Conservation (phyloP, 2,888 invertebrate genomes). For the Clusia tigrina region DNA sequence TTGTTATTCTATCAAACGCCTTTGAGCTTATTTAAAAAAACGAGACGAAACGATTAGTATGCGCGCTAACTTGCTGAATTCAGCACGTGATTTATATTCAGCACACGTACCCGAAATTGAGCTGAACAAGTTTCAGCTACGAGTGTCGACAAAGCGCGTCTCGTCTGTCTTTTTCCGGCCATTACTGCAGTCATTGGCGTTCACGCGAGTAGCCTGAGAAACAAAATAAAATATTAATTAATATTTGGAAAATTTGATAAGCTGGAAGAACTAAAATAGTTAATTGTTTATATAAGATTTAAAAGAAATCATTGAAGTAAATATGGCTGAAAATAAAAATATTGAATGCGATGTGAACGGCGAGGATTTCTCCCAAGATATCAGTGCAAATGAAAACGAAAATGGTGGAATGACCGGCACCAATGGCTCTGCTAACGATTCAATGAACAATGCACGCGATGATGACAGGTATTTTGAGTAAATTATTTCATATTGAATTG, state of each 20-base stretch:
- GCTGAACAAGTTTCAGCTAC: constrained; percentile 49
- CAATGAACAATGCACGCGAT: constrained; percentile 71
- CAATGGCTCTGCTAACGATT: constrained; percentile 51
- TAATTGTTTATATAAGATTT: constrained; percentile 25
- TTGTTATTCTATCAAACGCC: no score
- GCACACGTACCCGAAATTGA: neutral
- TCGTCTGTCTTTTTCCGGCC: constrained; percentile 63
- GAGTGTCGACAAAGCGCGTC: constrained; percentile 32
- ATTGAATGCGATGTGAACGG: constrained; percentile 76
- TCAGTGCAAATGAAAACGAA: constrained; percentile 68
- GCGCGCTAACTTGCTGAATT: neutral
- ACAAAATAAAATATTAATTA: neutral
- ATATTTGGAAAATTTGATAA: constrained; percentile 33
- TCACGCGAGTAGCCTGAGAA: constrained; percentile 49
- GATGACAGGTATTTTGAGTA: constrained; percentile 74
- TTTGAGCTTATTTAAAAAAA: neutral
- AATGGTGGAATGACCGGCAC: constrained; percentile 68
- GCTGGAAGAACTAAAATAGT: no score
- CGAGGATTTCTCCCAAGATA: constrained; percentile 82
- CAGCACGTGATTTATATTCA: constrained; percentile 7
- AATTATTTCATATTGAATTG: constrained; percentile 9
- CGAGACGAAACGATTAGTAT: neutral
- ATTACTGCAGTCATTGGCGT: constrained; percentile 53
- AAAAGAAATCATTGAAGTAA: constrained; percentile 25
- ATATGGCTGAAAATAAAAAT: constrained; percentile 69